Evolutionary conservation across 1,140 invertebrate species (phyloP), one percentile per base, ranked within the genome.

Genomic region (Druon quercuslanigerum): DNA sequence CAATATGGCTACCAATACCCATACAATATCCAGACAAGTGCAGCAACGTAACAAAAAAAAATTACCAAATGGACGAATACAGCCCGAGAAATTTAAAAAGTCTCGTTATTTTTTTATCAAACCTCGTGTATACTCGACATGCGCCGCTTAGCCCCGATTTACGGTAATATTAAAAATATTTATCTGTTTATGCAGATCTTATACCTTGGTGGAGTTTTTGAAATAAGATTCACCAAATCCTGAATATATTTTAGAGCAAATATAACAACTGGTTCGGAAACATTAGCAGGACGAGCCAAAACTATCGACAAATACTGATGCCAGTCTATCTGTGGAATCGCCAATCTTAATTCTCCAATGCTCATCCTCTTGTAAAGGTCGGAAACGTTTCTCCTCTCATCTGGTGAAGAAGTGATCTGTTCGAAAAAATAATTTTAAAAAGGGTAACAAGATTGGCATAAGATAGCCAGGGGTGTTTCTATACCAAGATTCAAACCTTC

Each of bases 241-340:
- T 93, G 90, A 3, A 94, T 91, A 57, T 96, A 97, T 52, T 93
- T 93, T 12, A 95, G 90, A 52, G 95, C 95, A 85, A 95, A 96
- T 0, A 96, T 91, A 0, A 96, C 94, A 5, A 97, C 92, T 2
- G 94, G 93, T 83, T 96, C 95, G 16, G 93, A 90, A 14, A 90
- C 81, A 51, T 93, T 90, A 0, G 94, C 91, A 2, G 93, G 91
- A 51, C 92, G 90, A 40, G 92, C 92, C 84, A 96, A 92, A 25
- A 97, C 92, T 40, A 94, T 93, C 52, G 93, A 93, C 19, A 97
- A 92, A 86, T 96, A 97, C 50, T 91, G 86, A 17, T 92, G 91
- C 96, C 96, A 98, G 82, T 96, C 92, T 12, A 98, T 94, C 89
- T 97, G 91, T 0, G 96, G 96, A 56, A 97, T 94, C 20, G 93